phyloP scores from a whole-genome alignment of 2,113 vertebrate species.

The Daphoenositta chrysoptera region DNA sequence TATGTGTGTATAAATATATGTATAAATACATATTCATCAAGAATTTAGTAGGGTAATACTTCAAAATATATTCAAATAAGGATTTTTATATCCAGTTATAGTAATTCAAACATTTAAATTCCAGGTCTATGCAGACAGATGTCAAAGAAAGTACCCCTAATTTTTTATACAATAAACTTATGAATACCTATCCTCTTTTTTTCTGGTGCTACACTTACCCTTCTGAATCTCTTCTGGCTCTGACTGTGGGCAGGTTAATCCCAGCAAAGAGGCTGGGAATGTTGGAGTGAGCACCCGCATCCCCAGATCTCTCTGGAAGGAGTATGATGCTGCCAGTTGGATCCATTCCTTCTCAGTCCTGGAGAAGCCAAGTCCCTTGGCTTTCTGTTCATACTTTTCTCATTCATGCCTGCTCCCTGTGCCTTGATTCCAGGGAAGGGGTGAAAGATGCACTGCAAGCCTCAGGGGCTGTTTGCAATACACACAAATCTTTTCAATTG shows the following conservation, averaged over 20 bases:
- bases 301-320: not conserved
- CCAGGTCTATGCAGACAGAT: not conserved
- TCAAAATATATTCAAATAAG: not conserved
- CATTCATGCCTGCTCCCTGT: not conserved
- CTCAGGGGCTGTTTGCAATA: not conserved
- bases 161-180: not conserved
- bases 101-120: not conserved
- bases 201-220: not conserved
- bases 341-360: not conserved
- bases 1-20: not conserved
- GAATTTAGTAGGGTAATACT: not conserved
- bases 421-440: not conserved
- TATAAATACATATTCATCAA: not conserved
- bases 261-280: not conserved
- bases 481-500: not conserved
- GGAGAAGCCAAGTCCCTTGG: not conserved
- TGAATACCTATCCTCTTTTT: not conserved
- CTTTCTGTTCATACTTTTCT: not conserved
- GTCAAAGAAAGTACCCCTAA: not conserved
- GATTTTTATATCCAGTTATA: not conserved
- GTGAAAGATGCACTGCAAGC: not conserved
- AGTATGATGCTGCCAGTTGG: accelerated
- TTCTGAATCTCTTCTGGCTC: not conserved
- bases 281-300: not conserved
- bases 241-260: not conserved